Evolutionary conservation across 2,113 vertebrate genomes (phyloP).

Genomic region (Plectropomus leopardus): DNA sequence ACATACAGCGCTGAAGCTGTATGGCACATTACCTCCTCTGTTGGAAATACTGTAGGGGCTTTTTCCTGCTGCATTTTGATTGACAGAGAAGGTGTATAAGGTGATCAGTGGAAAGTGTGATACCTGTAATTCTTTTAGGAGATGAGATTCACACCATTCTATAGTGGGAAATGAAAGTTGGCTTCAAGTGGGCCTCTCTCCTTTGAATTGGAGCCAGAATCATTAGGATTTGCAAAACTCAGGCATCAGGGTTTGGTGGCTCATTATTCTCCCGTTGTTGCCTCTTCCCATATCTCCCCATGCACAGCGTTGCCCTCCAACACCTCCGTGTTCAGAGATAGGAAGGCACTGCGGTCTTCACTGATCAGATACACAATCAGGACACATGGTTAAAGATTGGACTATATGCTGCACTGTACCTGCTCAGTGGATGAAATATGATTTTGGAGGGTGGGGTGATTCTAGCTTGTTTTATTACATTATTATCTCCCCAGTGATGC

Average conservation of each 20-base stretch:
- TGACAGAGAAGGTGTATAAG: constrained; percentile 41
- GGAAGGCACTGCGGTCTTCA: constrained; percentile 33
- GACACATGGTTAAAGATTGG: constrained; percentile 49
- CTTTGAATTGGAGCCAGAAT: constrained; percentile 75
- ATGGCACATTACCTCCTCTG: background rate
- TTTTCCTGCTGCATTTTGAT: constrained; percentile 42
- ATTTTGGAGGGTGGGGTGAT: constrained; percentile 26
- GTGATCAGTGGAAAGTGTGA: constrained; percentile 41
- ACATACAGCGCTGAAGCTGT: constrained; percentile 9
- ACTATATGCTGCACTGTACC: constrained; percentile 23
- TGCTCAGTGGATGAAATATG: constrained; percentile 56
- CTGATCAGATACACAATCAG: constrained; percentile 68
- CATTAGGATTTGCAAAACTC: constrained; percentile 77
- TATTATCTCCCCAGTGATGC: constrained; percentile 47
- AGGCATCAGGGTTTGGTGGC: constrained; percentile 48
- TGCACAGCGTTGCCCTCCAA: constrained; percentile 63
- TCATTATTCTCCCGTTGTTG: constrained; percentile 74
- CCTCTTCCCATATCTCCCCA: constrained; percentile 63
- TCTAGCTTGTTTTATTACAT: constrained; percentile 59
- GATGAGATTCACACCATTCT: constrained; percentile 77
- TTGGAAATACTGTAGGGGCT: constrained; percentile 2
- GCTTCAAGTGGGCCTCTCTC: constrained; percentile 67
- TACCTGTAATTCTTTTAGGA: constrained; percentile 67
- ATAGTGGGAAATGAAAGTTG: constrained; percentile 73
- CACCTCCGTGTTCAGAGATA: constrained; percentile 69